A percentile compares a stretch with the other conserved stretches of the same genome.
Conservation (phyloP, 2,113 vertebrate species). For the Emberiza fucata region DNA sequence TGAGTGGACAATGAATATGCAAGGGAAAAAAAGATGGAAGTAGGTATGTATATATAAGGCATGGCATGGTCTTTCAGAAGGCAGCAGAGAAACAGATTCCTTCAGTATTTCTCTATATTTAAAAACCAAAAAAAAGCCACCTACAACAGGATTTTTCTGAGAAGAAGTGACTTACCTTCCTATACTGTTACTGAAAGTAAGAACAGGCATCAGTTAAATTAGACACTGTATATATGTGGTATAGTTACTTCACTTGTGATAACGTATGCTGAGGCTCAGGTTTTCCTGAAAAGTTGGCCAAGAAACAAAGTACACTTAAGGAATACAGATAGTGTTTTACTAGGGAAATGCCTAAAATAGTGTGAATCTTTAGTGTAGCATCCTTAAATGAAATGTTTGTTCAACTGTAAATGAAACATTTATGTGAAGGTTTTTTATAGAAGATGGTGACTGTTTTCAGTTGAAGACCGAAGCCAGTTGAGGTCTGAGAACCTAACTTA, state of each 20-base stretch:
- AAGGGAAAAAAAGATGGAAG: background rate
- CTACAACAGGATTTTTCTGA: background rate
- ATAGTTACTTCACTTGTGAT: background rate
- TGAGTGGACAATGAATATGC: background rate
- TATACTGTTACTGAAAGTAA: background rate
- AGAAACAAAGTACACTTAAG: background rate
- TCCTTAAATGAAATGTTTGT: background rate
- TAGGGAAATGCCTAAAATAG: background rate
- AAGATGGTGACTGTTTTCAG: background rate
- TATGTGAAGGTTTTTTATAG: background rate
- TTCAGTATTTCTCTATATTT: background rate
- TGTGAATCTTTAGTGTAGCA: background rate
- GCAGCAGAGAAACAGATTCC: background rate
- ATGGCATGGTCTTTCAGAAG: background rate
- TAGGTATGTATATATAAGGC: background rate
- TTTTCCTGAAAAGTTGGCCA: background rate
- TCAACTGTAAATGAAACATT: background rate
- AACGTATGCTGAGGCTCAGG: background rate
- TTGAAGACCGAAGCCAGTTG: background rate
- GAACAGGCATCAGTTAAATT: background rate
- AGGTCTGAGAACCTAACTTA: background rate
- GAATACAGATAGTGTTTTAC: background rate
- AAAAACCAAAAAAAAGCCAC: background rate
- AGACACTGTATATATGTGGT: background rate
- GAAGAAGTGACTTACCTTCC: background rate